Conservation (phyloP, 2,888 invertebrate genomes). For the Eristalinus sepulchralis region DNA sequence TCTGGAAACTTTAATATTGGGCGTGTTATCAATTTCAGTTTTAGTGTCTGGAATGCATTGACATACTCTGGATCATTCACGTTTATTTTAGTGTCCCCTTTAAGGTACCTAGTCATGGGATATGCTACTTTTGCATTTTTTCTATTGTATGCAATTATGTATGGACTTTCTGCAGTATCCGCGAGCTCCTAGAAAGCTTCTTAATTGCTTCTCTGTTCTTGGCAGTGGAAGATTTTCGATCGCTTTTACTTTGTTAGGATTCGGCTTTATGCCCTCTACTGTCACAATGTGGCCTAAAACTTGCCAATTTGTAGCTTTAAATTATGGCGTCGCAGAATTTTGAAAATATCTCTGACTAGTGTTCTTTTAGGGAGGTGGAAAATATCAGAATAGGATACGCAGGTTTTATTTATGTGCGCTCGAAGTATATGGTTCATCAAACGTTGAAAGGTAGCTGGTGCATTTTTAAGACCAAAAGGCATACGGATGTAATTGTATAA, state of each 20-base stretch:
- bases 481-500: conserved; percentile 75
- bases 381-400: conserved; percentile 73
- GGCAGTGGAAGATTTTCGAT: conserved; percentile 29
- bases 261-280: conserved; percentile 73
- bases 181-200: conserved; percentile 55
- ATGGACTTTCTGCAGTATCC: conserved; percentile 52
- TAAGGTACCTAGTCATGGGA: too few relatives aligned
- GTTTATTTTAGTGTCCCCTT: conserved; percentile 24
- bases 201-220: conserved; percentile 20
- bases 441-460: conserved; percentile 76
- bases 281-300: conserved; percentile 72
- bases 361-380: conserved; percentile 61
- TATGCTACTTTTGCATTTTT: conserved; percentile 23
- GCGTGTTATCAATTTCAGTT: conserved; percentile 33
- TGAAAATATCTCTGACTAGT: conserved; percentile 33
- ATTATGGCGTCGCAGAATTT: conserved; percentile 16
- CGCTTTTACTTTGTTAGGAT: conserved; percentile 46
- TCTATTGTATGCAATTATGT: conserved; percentile 38
- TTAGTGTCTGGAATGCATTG: conserved; percentile 35
- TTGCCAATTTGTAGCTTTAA: conserved; percentile 60
- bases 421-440: conserved; percentile 74
- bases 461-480: conserved; percentile 67
- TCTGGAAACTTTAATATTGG: conserved; percentile 73
- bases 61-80: conserved; percentile 27
- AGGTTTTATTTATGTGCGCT: conserved; percentile 30